Percentiles rank a stretch among this genome's conserved stretches.
These are phyloP conservation scores for Mnemiopsis leidyi DNA, from an alignment of 37 sponge, comb jelly and placozoan species.

Conservation along the genomic window DNA sequence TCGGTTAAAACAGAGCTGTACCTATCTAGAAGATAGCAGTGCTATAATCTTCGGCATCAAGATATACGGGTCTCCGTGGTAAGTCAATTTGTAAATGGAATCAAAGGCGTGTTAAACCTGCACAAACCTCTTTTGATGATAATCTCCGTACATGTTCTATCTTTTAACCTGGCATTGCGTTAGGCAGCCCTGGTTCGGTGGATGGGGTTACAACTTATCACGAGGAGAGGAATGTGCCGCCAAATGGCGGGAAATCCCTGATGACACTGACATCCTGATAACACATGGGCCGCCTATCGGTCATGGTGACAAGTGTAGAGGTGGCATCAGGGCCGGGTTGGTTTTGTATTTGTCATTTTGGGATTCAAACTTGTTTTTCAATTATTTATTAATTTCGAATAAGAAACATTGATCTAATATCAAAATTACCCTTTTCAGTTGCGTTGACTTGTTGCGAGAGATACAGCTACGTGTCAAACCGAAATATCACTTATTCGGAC, in stretches of 20 bases:
- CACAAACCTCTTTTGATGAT: too few species aligned
- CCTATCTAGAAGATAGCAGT: neutral
- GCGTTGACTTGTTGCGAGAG: conserved; percentile 70
- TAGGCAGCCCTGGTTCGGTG: conserved; percentile 71
- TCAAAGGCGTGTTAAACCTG: too few species aligned
- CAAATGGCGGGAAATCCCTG: conserved; percentile 74
- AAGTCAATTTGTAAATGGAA: neutral
- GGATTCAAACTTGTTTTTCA: too few species aligned
- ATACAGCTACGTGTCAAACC: conserved; percentile 71
- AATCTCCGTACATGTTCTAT: too few species aligned
- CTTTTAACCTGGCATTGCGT: too few species aligned
- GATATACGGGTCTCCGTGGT: conserved; percentile 65
- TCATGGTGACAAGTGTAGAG: conserved; percentile 67
- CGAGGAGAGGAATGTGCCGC: conserved; percentile 69
- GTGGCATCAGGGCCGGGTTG: conserved; percentile 67
- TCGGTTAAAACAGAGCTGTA: conserved; percentile 23
- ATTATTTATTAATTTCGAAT: too few species aligned
- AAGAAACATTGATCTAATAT: too few species aligned
- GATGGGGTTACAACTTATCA: conserved; percentile 72
- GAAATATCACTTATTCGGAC: conserved; percentile 73
- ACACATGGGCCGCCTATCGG: conserved; percentile 80
- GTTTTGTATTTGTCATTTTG: too few species aligned
- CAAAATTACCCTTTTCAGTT: conserved; percentile 47
- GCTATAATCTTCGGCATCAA: conserved; percentile 4
- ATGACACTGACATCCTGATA: conserved; percentile 71